Evolutionary conservation across 2,113 vertebrate genomes (phyloP).

Genomic region (Seriola rivoliana): DNA sequence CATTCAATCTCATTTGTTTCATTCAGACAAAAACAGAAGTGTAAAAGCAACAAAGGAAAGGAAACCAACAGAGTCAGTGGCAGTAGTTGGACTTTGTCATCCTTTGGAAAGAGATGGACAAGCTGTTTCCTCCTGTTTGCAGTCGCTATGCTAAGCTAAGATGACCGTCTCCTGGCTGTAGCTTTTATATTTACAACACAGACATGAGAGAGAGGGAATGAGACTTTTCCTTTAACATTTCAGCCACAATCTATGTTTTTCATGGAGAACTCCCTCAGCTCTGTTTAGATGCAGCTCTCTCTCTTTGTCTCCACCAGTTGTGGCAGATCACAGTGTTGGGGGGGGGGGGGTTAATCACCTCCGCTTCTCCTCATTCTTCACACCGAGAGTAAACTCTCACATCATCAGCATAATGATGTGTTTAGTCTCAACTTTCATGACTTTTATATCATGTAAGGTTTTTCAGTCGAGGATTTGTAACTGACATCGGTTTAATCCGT

Average conservation of each 20-base stretch:
- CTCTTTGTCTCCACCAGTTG: constrained; percentile 8
- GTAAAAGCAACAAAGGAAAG: too few relatives aligned
- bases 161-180: too few relatives aligned
- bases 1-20: too few relatives aligned
- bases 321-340: constrained; percentile 2
- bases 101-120: not conserved
- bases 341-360: not conserved
- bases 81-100: not conserved
- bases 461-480: not conserved
- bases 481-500: constrained; percentile 12
- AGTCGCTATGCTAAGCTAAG: too few relatives aligned
- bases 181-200: too few relatives aligned
- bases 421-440: constrained; percentile 10
- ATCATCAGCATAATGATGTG: constrained; percentile 37
- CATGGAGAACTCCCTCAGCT: not conserved
- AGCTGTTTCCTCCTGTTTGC: too few relatives aligned
- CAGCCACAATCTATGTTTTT: not conserved
- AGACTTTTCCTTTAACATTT: not conserved
- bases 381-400: constrained; percentile 28
- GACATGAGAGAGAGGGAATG: too few relatives aligned
- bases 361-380: constrained; percentile 12
- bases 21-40: too few relatives aligned
- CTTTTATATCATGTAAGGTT: not conserved
- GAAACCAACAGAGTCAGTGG: too few relatives aligned
- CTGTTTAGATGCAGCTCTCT: not conserved